Base-by-base conservation (phyloP, 2,113 vertebrate species). In the Pandion haliaetus region DNA sequence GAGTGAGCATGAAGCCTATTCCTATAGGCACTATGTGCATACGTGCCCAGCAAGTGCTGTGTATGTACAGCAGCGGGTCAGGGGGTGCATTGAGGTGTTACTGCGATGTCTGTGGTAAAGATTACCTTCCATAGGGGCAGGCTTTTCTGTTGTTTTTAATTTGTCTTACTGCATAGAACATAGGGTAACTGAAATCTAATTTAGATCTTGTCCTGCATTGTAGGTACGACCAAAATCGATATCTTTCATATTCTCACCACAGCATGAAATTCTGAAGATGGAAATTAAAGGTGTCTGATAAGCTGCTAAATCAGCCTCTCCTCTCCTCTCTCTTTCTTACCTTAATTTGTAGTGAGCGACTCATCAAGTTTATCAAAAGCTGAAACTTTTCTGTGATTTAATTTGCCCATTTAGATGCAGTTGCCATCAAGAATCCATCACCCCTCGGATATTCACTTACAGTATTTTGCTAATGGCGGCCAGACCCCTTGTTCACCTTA, bases 231-330 rank as follows among this genome's bases (percentile, higher is more conserved):
- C 57, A 83, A 45, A 78, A 96, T 97, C 84, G n/a, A 61, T 95
- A 32, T 14, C 72, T 44, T 38, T 49, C 94, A 58, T 72, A 36
- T 76, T 88, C 76, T 88, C 79, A 28, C 38, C 82, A 23, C 91
- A 92, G 92, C 89, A 34, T 72, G 89, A 76, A 63, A 42, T 40
- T 40, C 78, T 50, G 72, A 62, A 36, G 93, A 52, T 97, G 69
- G 83, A 90, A 97, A 85, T 95, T 71, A 78, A 92, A 90, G 38
- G 77, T 77, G 91, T 69, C 91, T 90, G 90, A 78, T 86, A 47
- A 73, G 89, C 71, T 61, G 71, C 88, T 28, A 50, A 38, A 72
- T 36, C 79, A 85, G 87, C 45, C 42, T 84, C 85, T 91, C 72
- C 69, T 36, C 34, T 73, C n/a, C 38, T 55, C 66, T 36, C n/a